A percentile compares a stretch with the other conserved stretches of the same genome.
phyloP scores from a whole-genome alignment of 2,797 vertebrate genomes.

The Carduelis carduelis region DNA sequence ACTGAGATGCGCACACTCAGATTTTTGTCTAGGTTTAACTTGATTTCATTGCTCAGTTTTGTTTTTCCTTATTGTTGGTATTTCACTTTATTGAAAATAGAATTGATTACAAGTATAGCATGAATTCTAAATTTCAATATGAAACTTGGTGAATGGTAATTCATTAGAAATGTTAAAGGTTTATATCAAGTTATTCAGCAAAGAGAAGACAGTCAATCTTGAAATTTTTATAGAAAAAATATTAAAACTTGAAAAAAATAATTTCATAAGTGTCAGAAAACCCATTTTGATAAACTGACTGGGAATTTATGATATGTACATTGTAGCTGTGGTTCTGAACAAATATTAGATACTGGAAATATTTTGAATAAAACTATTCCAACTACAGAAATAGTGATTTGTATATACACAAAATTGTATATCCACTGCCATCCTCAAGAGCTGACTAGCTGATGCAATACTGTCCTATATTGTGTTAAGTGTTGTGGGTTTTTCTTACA shows the following conservation, averaged over 20 bases:
- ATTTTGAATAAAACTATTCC: neutral
- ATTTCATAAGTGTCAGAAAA: neutral
- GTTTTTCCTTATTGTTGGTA: neutral
- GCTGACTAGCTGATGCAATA: neutral
- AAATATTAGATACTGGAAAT: neutral
- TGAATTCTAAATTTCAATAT: neutral
- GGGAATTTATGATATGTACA: neutral
- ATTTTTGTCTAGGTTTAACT: neutral
- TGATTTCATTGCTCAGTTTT: neutral
- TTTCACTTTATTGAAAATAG: neutral
- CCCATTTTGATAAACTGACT: neutral
- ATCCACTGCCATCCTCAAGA: neutral
- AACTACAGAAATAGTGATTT: neutral
- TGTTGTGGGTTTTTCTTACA: conserved; percentile 48
- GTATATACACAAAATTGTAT: neutral
- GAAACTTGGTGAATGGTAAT: neutral
- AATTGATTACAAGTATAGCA: neutral
- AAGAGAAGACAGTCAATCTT: neutral
- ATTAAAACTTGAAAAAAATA: neutral
- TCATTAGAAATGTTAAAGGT: neutral
- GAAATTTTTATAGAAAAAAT: neutral
- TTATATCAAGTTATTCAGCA: neutral
- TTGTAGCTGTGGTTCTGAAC: neutral
- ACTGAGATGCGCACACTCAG: neutral
- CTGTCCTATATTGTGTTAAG: neutral